phyloP scores from a whole-genome alignment of 1,140 invertebrate genomes.

The Plutomurus gul region DNA sequence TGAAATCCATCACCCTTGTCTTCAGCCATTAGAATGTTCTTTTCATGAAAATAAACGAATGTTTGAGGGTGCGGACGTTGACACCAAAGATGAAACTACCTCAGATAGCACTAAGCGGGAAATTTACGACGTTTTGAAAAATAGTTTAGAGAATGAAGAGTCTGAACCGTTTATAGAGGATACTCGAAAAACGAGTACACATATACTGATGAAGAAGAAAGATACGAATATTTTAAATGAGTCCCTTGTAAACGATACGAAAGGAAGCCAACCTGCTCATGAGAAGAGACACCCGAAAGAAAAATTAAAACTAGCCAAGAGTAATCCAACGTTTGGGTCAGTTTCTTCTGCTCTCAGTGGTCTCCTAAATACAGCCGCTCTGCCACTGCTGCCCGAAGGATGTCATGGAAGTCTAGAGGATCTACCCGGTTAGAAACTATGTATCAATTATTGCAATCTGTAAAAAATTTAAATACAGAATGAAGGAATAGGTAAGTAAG shows the following conservation, averaged over 20 bases:
- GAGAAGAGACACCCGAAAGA: neutral
- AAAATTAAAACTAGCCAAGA: neutral
- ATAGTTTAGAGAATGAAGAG: neutral
- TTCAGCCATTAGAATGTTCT: neutral
- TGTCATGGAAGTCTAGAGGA: neutral
- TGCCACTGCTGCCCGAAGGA: conserved; percentile 54
- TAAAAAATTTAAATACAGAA: no score
- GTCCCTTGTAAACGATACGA: neutral
- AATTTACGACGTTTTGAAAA: neutral
- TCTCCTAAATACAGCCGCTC: conserved; percentile 53
- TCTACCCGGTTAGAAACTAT: neutral
- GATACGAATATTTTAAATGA: no score
- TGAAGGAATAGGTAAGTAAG: no score
- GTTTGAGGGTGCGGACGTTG: neutral
- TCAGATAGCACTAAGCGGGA: neutral
- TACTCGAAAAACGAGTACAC: neutral
- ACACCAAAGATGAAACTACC: neutral
- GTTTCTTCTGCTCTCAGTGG: conserved; percentile 50
- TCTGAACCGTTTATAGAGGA: neutral
- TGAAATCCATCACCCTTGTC: neutral
- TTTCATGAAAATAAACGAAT: neutral
- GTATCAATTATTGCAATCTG: neutral
- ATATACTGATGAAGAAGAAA: neutral
- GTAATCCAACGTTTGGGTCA: neutral
- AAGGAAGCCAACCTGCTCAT: neutral